Percentiles rank a stretch among this genome's conserved stretches.
Conservation (phyloP, 2,113 vertebrate genomes). For the Amphilophus citrinellus region DNA sequence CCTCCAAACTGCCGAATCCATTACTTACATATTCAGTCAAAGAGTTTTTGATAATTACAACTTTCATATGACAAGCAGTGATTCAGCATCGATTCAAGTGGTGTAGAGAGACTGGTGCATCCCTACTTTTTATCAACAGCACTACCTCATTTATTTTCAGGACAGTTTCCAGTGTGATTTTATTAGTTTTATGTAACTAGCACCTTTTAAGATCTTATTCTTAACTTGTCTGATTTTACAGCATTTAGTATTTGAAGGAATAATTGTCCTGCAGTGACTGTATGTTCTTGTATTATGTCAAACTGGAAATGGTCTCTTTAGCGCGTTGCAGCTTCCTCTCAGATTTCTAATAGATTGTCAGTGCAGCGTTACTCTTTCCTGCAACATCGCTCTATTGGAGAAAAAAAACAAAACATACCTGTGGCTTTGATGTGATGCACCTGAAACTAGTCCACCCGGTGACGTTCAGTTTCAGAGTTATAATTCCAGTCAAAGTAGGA, state of each 20-base stretch:
- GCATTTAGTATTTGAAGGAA: conserved; percentile 55
- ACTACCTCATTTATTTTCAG: conserved; percentile 84
- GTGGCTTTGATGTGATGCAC: conserved; percentile 12
- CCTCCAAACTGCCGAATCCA: background rate
- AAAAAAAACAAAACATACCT: background rate
- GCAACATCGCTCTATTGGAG: background rate
- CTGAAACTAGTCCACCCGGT: background rate
- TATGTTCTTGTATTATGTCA: conserved; percentile 43
- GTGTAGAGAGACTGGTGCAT: conserved; percentile 57
- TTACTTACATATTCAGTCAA: background rate
- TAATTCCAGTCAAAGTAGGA: background rate
- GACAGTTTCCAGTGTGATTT: conserved; percentile 62
- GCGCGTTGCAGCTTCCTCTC: conserved; percentile 42
- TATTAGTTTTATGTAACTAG: conserved; percentile 58
- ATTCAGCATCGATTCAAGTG: conserved; percentile 7
- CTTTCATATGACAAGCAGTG: background rate
- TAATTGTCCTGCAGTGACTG: conserved; percentile 54
- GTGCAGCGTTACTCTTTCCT: background rate
- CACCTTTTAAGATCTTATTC: conserved; percentile 61
- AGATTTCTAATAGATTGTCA: conserved; percentile 22
- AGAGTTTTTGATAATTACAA: conserved; percentile 18
- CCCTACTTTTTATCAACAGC: conserved; percentile 73
- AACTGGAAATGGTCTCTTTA: conserved; percentile 31
- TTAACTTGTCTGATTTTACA: conserved; percentile 52
- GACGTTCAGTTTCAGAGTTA: background rate